Evolutionary conservation across 1,140 invertebrate genomes (phyloP), one percentile per base, ranked within the genome.

Genomic region (Drosophila nigrodunni): DNA sequence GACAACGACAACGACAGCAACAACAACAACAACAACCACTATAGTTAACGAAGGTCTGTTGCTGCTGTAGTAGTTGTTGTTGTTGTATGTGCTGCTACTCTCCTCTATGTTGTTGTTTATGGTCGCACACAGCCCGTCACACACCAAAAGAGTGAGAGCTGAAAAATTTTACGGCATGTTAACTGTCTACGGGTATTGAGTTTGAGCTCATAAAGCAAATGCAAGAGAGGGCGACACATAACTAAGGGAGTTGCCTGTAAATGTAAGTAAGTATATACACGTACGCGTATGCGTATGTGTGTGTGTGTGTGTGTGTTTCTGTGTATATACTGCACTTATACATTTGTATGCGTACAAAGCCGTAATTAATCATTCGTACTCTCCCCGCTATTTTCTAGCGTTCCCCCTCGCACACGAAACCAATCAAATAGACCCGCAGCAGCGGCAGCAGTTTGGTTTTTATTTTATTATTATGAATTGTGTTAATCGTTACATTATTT

Each of bases 151-250:
- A 72, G 66, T 71, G 60, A 58, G 65, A 67, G 57, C 57, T 76
- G 41, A 41, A 68, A 74, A 74, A 72, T 80, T 70, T 67, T 78
- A 85, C 77, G 70, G 81, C 77, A 85, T 85, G 74, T 77, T 80
- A 79, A 83, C 80, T 77, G 80, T 80, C 77, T 74, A 66, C 59
- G 77, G 49, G 49, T 78, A 80, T 74, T 68, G 49, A 68, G 62
- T 49, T 52, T 52, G 60, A 62, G 66, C 62, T 44, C 70, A 74
- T 58, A 78, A 74, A 74, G 46, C 46, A 60, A 60, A 62, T 34
- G 46, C 13, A 18, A 41, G 44, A 41, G 43, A 41, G 44, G 13
- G 50, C 60, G 50, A 65, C 60, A 65, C 60, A 49, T 46, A 62
- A 41, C 13, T 41, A 25, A 64, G 68, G 35, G 50, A 55, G 49